These are phyloP conservation scores for Margarornis squamiger DNA, from an alignment of 2,797 vertebrate species.

Conservation along the genomic window DNA sequence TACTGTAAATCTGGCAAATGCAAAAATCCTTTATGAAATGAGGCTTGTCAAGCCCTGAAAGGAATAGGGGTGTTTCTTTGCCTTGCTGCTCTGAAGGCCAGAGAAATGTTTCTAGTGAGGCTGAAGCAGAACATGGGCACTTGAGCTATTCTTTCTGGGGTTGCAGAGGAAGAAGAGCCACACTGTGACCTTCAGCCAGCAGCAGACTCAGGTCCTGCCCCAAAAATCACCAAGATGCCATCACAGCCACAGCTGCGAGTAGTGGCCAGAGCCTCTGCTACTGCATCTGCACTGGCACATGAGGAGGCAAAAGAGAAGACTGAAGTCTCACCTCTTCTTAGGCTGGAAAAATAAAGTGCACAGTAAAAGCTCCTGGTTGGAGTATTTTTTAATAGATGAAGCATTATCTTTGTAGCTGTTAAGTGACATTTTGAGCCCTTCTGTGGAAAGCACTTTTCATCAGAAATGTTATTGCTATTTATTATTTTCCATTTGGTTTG, in stretches of 20 bases:
- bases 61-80: background rate
- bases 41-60: background rate
- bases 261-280: background rate
- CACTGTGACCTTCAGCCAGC: background rate
- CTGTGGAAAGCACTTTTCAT: background rate
- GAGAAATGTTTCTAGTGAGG: background rate
- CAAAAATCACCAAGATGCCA: background rate
- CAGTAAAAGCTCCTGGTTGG: background rate
- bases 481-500: background rate
- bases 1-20: background rate
- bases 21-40: background rate
- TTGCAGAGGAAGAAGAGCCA: accelerated
- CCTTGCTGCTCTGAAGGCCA: background rate
- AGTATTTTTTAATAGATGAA: background rate
- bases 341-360: background rate
- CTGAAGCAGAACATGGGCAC: background rate
- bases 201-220: background rate
- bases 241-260: background rate
- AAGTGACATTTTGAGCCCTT: background rate
- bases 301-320: background rate
- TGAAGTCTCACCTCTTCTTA: background rate
- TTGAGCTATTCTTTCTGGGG: background rate
- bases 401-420: background rate
- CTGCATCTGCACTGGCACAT: background rate
- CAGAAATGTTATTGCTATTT: background rate